phyloP scores from a whole-genome alignment of 2,113 vertebrate genomes.

The Perccottus glenii region DNA sequence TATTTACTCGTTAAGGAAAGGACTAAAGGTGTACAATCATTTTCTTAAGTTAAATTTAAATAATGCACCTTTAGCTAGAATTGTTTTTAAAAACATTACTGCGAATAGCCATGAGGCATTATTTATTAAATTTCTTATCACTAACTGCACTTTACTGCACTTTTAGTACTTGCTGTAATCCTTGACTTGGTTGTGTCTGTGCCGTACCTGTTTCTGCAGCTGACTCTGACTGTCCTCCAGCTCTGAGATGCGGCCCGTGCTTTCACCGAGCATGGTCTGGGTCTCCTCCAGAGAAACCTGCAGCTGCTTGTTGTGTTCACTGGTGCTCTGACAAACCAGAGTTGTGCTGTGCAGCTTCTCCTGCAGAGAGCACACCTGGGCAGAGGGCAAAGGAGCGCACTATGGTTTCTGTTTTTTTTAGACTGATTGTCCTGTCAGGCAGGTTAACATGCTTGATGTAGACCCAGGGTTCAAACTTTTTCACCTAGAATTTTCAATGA shows the following conservation, averaged over 20 bases:
- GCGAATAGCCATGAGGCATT: no score
- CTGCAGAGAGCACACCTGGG: slow-evolving; percentile 85
- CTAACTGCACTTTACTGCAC: no score
- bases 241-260: slow-evolving; percentile 84
- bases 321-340: slow-evolving; percentile 79
- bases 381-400: not conserved
- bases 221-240: slow-evolving; percentile 89
- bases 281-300: slow-evolving; percentile 88
- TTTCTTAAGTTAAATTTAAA: no score
- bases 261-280: slow-evolving; percentile 92
- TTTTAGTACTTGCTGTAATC: no score
- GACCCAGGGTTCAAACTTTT: no score
- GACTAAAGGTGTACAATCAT: no score
- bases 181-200: not conserved
- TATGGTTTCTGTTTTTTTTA: not conserved
- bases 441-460: no score
- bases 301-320: slow-evolving; percentile 85
- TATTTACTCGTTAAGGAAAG: no score
- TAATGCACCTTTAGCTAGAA: no score
- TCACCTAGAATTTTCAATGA: no score
- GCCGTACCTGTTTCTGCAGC: slow-evolving; percentile 87
- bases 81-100: no score
- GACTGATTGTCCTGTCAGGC: not conserved
- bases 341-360: slow-evolving; percentile 83
- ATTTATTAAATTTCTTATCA: no score